A percentile compares a stretch with the other conserved stretches of the same genome.
These are phyloP conservation scores for Pipra filicauda DNA, from an alignment of 2,113 vertebrate genomes.

Conservation along the genomic window DNA sequence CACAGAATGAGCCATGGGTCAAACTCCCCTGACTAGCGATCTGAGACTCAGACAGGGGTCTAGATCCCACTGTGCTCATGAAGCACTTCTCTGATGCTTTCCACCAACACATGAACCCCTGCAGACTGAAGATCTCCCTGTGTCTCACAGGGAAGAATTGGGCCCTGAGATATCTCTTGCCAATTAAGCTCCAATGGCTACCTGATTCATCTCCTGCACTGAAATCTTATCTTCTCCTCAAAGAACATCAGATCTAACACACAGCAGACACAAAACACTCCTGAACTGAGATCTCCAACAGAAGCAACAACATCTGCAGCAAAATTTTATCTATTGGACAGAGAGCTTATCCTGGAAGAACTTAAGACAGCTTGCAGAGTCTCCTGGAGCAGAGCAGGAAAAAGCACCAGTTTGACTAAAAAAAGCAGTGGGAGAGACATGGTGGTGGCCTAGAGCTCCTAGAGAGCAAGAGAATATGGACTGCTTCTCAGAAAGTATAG, in stretches of 20 bases:
- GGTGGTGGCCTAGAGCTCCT: background rate
- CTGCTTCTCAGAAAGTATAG: background rate
- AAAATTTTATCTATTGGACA: conserved; percentile 14
- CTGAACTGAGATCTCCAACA: background rate
- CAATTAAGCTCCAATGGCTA: background rate
- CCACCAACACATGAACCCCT: background rate
- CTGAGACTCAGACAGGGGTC: background rate
- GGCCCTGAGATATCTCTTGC: background rate
- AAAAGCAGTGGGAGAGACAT: background rate
- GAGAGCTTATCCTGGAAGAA: conserved; percentile 1
- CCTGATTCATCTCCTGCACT: background rate
- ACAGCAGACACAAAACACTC: background rate
- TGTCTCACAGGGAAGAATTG: background rate
- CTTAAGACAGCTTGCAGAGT: background rate
- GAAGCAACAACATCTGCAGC: background rate
- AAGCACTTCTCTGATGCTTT: background rate
- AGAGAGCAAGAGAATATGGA: background rate
- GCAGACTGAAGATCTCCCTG: background rate
- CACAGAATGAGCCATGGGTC: background rate
- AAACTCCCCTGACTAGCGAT: background rate
- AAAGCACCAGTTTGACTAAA: background rate
- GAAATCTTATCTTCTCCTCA: conserved; percentile 4
- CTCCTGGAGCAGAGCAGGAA: background rate
- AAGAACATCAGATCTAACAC: background rate
- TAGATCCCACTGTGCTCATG: background rate